Evolutionary conservation across 2,797 vertebrate genomes (phyloP).

Genomic region (Gymnopithys bicolor): DNA sequence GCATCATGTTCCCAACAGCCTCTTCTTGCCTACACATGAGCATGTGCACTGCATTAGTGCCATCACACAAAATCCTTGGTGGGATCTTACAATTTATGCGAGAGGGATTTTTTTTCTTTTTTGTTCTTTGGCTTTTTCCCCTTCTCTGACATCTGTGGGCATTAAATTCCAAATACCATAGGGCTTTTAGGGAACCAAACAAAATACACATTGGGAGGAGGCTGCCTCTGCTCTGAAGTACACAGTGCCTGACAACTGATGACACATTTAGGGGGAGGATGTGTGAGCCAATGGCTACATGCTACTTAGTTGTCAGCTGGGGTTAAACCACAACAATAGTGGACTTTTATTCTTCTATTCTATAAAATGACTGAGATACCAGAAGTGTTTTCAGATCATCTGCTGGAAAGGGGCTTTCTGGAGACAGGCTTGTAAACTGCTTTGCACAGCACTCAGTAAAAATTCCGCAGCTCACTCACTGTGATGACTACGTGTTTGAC

Average conservation of each 20-base stretch:
- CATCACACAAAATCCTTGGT: not conserved
- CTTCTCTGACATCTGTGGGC: not conserved
- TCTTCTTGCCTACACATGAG: not conserved
- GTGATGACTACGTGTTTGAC: not conserved
- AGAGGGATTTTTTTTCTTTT: not conserved
- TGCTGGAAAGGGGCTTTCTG: not conserved
- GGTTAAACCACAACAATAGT: not conserved
- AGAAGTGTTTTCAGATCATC: not conserved
- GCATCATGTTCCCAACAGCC: not conserved
- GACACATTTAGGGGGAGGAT: not conserved
- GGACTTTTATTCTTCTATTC: not conserved
- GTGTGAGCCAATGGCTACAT: not conserved
- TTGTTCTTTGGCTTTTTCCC: not conserved
- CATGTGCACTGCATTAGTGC: fast-evolving
- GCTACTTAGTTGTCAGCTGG: not conserved
- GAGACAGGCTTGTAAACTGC: not conserved
- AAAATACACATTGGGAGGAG: fast-evolving
- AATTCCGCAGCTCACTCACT: fast-evolving
- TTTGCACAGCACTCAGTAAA: not conserved
- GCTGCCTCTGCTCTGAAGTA: not conserved
- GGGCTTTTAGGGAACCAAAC: not conserved
- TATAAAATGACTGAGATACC: not conserved
- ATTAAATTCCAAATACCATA: not conserved
- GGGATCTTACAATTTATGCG: not conserved
- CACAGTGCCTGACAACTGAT: not conserved